phyloP scores from a whole-genome alignment of 2,888 invertebrate genomes.

The Drosophila merina region DNA sequence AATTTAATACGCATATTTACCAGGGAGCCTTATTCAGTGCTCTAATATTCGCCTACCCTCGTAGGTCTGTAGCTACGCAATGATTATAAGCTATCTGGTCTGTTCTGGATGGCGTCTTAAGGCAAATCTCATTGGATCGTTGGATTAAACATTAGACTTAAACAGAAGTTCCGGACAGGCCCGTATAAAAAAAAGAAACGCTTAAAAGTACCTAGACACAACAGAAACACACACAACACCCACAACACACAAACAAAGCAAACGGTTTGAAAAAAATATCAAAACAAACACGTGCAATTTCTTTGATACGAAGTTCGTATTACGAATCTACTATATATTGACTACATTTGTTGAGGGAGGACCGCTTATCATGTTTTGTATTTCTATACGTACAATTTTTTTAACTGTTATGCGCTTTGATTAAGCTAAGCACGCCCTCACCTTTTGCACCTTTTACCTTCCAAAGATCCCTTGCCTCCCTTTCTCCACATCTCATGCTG shows the following conservation, averaged over 20 bases:
- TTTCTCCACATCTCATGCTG: slow-evolving; percentile 15
- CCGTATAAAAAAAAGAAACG: slow-evolving; percentile 55
- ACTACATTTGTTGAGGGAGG: slow-evolving; percentile 29
- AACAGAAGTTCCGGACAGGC: slow-evolving; percentile 1
- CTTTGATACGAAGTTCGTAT: slow-evolving; percentile 67
- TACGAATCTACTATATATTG: slow-evolving; percentile 43
- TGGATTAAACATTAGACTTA: not conserved
- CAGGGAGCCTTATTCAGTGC: not conserved
- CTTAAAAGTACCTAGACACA: slow-evolving; percentile 70
- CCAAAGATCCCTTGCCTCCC: not conserved
- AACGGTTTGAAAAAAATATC: slow-evolving; percentile 22
- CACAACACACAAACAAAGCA: slow-evolving; percentile 5
- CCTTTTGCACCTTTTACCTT: not conserved
- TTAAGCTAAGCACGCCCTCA: slow-evolving; percentile 30
- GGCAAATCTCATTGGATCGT: slow-evolving; percentile 11
- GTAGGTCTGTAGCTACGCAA: slow-evolving; percentile 11
- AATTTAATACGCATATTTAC: slow-evolving; percentile 26
- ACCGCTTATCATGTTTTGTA: slow-evolving; percentile 62
- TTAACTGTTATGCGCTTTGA: slow-evolving; percentile 40
- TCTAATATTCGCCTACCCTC: slow-evolving; percentile 1
- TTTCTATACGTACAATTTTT: slow-evolving; percentile 37
- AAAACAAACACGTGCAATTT: slow-evolving; percentile 77
- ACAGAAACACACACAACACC: slow-evolving; percentile 14
- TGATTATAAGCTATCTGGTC: slow-evolving; percentile 11
- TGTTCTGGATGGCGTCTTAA: slow-evolving; percentile 1